A percentile compares a stretch with the other conserved stretches of the same genome.
Conservation (phyloP, 2,888 invertebrate genomes). For the Ecliptopera silaceata region DNA sequence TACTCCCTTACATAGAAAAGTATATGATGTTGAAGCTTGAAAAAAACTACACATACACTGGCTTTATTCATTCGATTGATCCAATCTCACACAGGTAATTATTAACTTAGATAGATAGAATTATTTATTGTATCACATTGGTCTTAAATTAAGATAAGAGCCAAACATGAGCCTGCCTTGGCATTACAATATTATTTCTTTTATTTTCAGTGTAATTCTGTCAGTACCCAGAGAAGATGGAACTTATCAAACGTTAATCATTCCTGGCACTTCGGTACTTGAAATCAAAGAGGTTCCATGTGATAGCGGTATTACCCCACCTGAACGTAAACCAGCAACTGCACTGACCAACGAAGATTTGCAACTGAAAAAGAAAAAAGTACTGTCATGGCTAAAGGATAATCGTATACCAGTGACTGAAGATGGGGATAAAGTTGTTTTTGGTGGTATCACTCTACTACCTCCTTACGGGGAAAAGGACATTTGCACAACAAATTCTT, state of each 20-base stretch:
- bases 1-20: conserved; percentile 50
- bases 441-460: conserved; percentile 61
- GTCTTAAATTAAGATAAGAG: no score
- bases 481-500: conserved; percentile 67
- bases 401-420: conserved; percentile 63
- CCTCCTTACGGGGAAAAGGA: conserved; percentile 61
- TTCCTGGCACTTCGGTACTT: conserved; percentile 67
- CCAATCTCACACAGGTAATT: conserved; percentile 65
- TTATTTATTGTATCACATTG: no score
- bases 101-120: no score
- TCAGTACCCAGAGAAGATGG: conserved; percentile 51
- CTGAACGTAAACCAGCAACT: conserved; percentile 36
- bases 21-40: conserved; percentile 58
- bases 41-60: conserved; percentile 51
- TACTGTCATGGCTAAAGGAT: conserved; percentile 63
- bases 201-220: conserved; percentile 64
- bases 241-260: conserved; percentile 50
- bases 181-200: neutral
- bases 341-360: conserved; percentile 39
- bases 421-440: conserved; percentile 56
- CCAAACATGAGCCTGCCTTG: no score
- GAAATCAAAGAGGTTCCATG: conserved; percentile 42
- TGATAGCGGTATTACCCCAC: conserved; percentile 39
- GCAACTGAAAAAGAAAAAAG: conserved; percentile 48
- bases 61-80: conserved; percentile 68